phyloP scores from a whole-genome alignment of 2,888 invertebrate species.

The Lycia hirtaria region DNA sequence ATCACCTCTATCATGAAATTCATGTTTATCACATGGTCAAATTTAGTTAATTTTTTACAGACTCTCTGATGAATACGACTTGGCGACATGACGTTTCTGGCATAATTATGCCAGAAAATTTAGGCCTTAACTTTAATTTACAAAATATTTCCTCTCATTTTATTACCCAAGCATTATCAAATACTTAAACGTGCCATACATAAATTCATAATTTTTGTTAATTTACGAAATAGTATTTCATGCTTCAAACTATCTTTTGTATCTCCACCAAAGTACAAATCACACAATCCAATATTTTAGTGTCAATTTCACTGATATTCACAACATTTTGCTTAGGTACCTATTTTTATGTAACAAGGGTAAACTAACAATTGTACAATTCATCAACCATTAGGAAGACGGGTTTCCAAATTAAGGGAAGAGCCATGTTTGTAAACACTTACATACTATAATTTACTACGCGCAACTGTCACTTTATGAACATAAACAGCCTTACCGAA shows the following conservation, averaged over 20 bases:
- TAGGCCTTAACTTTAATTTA: constrained; percentile 4
- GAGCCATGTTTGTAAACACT: constrained; percentile 11
- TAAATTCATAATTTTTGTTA: neutral
- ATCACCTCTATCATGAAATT: too few relatives aligned
- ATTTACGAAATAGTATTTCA: neutral
- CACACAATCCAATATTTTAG: neutral
- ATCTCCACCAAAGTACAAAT: neutral
- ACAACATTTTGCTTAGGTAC: constrained; percentile 27
- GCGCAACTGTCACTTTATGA: too few relatives aligned
- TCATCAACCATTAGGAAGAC: constrained; percentile 76
- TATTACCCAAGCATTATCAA: constrained; percentile 9
- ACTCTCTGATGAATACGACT: too few relatives aligned
- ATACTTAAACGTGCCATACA: neutral
- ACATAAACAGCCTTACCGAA: too few relatives aligned
- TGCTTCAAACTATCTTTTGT: neutral
- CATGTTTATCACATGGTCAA: too few relatives aligned
- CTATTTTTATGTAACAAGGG: constrained; percentile 42
- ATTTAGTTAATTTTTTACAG: too few relatives aligned
- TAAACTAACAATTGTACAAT: constrained; percentile 68
- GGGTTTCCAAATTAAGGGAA: constrained; percentile 43
- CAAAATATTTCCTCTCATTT: constrained; percentile 20
- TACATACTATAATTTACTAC: neutral
- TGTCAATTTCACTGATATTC: neutral
- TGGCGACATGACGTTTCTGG: too few relatives aligned
- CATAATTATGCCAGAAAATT: too few relatives aligned